Base-by-base conservation (phyloP, 2,113 vertebrate genomes). In the Alligator mississippiensis region DNA sequence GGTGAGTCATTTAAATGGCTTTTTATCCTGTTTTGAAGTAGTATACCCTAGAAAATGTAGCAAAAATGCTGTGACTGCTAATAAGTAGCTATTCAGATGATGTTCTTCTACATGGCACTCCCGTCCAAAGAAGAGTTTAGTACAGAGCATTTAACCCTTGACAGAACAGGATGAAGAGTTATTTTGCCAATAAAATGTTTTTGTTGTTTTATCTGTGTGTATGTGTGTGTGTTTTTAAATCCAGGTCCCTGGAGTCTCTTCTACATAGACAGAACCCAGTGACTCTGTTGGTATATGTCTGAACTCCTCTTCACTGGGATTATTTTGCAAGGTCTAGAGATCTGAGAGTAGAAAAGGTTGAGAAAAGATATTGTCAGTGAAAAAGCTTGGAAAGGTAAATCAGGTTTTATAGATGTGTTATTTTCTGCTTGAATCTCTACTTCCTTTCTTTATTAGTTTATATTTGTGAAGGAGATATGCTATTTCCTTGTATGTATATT, bases 1-100 rank as follows among this genome's bases (percentile, higher is more conserved):
- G 24, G 59, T 90, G 88, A 90, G 59, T 90, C 82, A 84, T 63
- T 12, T 70, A 84, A 79, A 90, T 89, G 62, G 72, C 80, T 68
- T 77, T 70, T 76, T 63, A 63, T 81, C 30, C 22, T 72, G 59
- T 62, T 78, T 57, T 21, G 30, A 84, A 72, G 63, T 84, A 70
- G 17, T n/a, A 21, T 34, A 70, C 66, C 21, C n/a, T 70, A 84
- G 72, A 82, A 84, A 84, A 84, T 90, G 93, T 92, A 91, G 90
- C 96, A 95, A 94, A 94, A 93, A 91, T 80, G 24, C 25, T 91
- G 87, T 84, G 88, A 95, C 74, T 70, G 84, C 84, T 90, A 96
- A 96, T 97, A 97, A 98, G 97, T 98, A 97, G 77, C 95, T 68
- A 93, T 97, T 97, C 97, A 93, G 68, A 97, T 96, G 66, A 28